A percentile compares a stretch with the other conserved stretches of the same genome.
These are phyloP conservation scores for Apotomis capreana DNA, from an alignment of 2,888 invertebrate species.

Conservation along the genomic window DNA sequence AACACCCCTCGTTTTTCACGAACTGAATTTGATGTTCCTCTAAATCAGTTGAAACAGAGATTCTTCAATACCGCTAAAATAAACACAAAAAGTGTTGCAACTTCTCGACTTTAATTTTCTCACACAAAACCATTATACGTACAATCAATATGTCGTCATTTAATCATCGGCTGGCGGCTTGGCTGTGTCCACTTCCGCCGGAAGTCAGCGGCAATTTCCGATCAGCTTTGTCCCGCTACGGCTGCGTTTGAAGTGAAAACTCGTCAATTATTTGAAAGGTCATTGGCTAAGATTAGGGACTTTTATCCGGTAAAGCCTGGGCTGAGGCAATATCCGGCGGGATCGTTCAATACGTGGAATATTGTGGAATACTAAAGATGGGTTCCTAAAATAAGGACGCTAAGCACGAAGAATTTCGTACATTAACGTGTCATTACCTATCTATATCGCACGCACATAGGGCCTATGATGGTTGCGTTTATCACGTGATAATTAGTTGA, in stretches of 20 bases:
- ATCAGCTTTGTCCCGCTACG: slow-evolving; percentile 30
- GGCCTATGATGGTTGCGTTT: too few species aligned
- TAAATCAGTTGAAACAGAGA: too few species aligned
- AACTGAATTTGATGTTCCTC: too few species aligned
- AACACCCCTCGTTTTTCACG: too few species aligned
- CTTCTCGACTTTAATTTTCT: not conserved
- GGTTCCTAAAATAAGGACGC: too few species aligned
- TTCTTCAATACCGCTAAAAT: too few species aligned
- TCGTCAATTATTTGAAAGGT: slow-evolving; percentile 29
- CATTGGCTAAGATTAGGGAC: slow-evolving; percentile 14
- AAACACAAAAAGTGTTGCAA: too few species aligned
- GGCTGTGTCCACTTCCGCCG: slow-evolving; percentile 38
- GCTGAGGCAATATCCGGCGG: slow-evolving; percentile 10
- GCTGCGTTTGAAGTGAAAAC: slow-evolving; percentile 37
- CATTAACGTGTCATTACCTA: too few species aligned
- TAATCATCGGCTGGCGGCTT: slow-evolving; percentile 29
- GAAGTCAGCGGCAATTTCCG: slow-evolving; percentile 40
- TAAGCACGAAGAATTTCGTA: too few species aligned
- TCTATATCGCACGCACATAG: too few species aligned
- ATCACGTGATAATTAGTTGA: too few species aligned
- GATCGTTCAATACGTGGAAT: not conserved
- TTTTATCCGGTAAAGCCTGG: slow-evolving; percentile 9
- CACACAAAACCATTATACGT: not conserved
- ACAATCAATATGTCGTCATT: slow-evolving; percentile 35
- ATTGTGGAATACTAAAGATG: too few species aligned